Evolutionary conservation across 2,797 vertebrate genomes (phyloP).

Genomic region (Macroramphosus scolopax): DNA sequence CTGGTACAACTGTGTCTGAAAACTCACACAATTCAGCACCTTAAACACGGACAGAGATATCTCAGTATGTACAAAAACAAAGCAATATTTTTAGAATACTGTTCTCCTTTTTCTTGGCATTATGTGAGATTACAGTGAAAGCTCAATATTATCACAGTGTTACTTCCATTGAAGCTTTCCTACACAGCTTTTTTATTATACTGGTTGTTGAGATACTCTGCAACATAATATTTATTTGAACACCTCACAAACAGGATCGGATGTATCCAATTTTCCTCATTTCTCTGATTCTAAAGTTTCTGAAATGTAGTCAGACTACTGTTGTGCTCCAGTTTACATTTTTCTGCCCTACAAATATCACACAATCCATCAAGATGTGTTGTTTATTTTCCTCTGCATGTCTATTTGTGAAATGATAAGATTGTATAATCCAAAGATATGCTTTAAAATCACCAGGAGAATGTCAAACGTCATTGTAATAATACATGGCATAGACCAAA

Average conservation of each 20-base stretch:
- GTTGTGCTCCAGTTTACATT: slow-evolving; percentile 7
- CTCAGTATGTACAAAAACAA: background rate
- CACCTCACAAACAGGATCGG: too few species aligned
- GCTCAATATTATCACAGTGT: too few species aligned
- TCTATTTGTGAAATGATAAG: too few species aligned
- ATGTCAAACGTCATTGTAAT: too few species aligned
- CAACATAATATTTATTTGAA: too few species aligned
- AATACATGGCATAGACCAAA: too few species aligned
- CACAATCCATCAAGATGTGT: slow-evolving; percentile 8
- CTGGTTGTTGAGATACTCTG: too few species aligned
- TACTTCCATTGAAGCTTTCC: too few species aligned
- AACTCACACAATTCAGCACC: slow-evolving; percentile 20
- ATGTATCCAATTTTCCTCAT: too few species aligned
- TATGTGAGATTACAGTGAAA: slow-evolving; percentile 5
- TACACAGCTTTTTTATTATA: too few species aligned
- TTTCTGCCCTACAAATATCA: slow-evolving; percentile 3
- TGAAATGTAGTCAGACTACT: slow-evolving; percentile 8
- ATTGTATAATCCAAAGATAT: slow-evolving; percentile 54
- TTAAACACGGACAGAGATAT: slow-evolving; percentile 9
- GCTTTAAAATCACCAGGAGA: too few species aligned
- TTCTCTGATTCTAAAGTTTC: slow-evolving; percentile 4
- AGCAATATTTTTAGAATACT: too few species aligned
- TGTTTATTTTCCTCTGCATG: slow-evolving; percentile 14
- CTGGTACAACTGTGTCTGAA: slow-evolving; percentile 31
- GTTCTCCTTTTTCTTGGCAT: background rate